Evolutionary conservation across 2,113 vertebrate genomes (phyloP).

Genomic region (Anser brachyrhynchus): DNA sequence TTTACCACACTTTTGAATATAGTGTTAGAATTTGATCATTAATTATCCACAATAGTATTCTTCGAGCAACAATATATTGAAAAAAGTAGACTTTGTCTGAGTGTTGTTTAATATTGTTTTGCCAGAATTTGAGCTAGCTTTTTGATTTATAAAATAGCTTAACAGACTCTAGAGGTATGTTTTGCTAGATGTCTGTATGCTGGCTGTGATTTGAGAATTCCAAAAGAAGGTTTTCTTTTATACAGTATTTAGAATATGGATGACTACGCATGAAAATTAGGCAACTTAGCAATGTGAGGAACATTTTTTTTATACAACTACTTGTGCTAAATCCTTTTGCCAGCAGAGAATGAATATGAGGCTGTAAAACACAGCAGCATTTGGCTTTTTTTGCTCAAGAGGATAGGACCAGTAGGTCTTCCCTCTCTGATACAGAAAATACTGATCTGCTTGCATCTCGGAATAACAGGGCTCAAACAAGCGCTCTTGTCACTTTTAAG

Average conservation of each 20-base stretch:
- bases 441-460: not conserved
- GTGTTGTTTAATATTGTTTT: not conserved
- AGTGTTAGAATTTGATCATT: not conserved
- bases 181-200: not conserved
- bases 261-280: not conserved
- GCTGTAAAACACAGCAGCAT: not conserved
- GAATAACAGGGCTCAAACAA: not conserved
- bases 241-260: not conserved
- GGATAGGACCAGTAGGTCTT: not conserved
- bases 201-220: not conserved
- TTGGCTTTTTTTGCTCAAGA: not conserved
- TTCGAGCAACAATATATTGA: not conserved
- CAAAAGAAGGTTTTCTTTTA: not conserved
- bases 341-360: not conserved
- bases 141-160: not conserved
- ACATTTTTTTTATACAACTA: not conserved
- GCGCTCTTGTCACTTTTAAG: not conserved
- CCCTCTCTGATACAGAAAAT: not conserved
- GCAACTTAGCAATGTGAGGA: not conserved
- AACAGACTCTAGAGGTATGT: not conserved
- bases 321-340: not conserved
- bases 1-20: not conserved
- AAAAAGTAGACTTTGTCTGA: not conserved
- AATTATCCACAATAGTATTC: not conserved
- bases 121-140: not conserved